Evolutionary conservation across 2,797 vertebrate species (phyloP).

Genomic region (Pelobates cultripes): DNA sequence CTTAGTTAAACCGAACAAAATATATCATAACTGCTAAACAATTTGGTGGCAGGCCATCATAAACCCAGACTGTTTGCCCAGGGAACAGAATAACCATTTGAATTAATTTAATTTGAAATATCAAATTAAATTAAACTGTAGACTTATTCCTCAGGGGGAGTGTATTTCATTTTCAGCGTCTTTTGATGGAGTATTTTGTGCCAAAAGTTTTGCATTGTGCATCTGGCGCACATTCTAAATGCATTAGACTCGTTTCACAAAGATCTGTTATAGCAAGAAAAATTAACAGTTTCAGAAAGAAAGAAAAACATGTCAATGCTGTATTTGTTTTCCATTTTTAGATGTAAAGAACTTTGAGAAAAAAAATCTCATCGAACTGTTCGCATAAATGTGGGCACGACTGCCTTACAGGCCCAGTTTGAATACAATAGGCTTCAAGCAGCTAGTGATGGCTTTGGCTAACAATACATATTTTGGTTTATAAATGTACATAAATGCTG

Average conservation of each 20-base stretch:
- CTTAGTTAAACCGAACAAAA: conserved; percentile 71
- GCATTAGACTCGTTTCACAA: conserved; percentile 79
- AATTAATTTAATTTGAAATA: conserved; percentile 84
- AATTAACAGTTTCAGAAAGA: conserved; percentile 68
- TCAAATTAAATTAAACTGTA: conserved; percentile 85
- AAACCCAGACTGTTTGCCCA: conserved; percentile 79
- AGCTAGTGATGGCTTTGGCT: no score
- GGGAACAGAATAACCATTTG: conserved; percentile 80
- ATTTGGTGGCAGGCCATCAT: conserved; percentile 77
- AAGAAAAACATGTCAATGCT: conserved; percentile 40
- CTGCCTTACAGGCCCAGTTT: no score
- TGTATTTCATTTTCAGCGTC: conserved; percentile 79
- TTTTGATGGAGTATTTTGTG: conserved; percentile 77
- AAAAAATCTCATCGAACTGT: no score
- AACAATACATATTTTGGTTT: no score
- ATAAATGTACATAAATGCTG: no score
- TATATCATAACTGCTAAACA: conserved; percentile 73
- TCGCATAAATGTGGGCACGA: no score
- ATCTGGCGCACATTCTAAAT: conserved; percentile 82
- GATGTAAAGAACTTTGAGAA: no score
- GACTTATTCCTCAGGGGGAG: conserved; percentile 79
- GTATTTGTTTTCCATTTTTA: no score
- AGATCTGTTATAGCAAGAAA: conserved; percentile 78
- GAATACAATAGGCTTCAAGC: no score
- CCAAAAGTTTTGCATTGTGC: conserved; percentile 78